Conservation (phyloP, 2,797 vertebrate species). For the Pipistrellus pygmaeus region DNA sequence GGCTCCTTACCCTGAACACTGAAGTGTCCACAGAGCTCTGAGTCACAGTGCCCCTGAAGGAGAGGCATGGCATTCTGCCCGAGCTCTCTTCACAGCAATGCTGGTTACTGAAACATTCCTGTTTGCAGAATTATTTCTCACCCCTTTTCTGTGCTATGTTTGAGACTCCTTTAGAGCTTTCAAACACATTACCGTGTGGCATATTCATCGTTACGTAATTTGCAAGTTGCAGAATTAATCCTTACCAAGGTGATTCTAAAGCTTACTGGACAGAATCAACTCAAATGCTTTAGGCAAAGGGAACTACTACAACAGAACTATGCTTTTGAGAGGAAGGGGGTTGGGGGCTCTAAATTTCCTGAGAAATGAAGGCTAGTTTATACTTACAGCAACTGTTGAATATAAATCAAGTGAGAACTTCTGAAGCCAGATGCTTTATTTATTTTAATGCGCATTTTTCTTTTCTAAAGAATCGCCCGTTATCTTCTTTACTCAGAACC, state of each 20-base stretch:
- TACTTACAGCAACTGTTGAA: slow-evolving; percentile 63
- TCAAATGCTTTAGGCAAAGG: neutral
- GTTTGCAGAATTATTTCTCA: slow-evolving; percentile 12
- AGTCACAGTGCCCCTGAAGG: neutral
- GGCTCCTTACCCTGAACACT: neutral
- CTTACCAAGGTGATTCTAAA: slow-evolving; percentile 36
- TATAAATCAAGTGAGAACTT: slow-evolving; percentile 73
- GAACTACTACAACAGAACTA: neutral
- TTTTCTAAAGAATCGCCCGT: slow-evolving; percentile 56
- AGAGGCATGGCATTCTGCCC: neutral
- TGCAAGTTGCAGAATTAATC: slow-evolving; percentile 20
- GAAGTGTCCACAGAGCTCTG: neutral
- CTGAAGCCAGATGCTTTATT: slow-evolving; percentile 75
- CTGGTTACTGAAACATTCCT: neutral
- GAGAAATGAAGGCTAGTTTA: slow-evolving; percentile 60
- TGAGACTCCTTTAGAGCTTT: slow-evolving; percentile 34
- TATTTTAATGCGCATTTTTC: slow-evolving; percentile 74
- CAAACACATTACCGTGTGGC: slow-evolving; percentile 9
- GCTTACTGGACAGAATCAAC: neutral
- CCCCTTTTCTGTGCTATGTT: neutral
- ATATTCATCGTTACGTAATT: neutral
- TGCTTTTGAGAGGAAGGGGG: neutral
- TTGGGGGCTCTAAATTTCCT: slow-evolving; percentile 64
- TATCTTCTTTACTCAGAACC: slow-evolving; percentile 58
- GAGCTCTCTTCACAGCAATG: neutral